Evolutionary conservation across 2,797 vertebrate genomes (phyloP), one percentile per base, ranked within the genome.

Genomic region (Diplodus puntazzo): DNA sequence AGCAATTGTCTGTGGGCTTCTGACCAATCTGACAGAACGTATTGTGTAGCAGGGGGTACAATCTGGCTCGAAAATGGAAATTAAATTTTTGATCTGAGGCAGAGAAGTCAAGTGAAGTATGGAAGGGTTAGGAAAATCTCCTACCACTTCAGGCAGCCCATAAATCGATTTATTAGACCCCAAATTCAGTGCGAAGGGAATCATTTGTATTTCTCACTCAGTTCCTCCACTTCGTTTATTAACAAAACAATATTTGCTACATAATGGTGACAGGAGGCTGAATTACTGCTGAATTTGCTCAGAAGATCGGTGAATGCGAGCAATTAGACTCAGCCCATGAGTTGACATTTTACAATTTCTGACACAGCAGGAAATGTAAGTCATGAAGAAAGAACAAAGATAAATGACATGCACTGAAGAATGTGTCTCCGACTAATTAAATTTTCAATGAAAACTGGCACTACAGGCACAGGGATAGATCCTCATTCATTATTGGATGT

Each of bases 281-380:
- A 65, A 42, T 58, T 50, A 27, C 52, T 63, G 55, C 21, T 76
- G 55, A 69, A 55, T 72, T 20, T 43, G 46, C 52, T 77, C 27
- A 55, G 25, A 65, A 57, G 23, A 55, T 75, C 34, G 34, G 18
- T 53, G 14, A 75, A 71, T 27, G 60, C 21, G 69, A 69, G 27
- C 27, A 82, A 70, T 73, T 61, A 79, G 54, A 80, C 10, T 71
- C n/a, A 72, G 53, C n/a, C 59, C 49, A 65, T 71, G 50, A 75
- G 55, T 69, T 77, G 46, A 69, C 18, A 76, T 77, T 82, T 79
- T 75, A 68, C n/a, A 64, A 64, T 79, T 81, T 77, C 48, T 83
- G 76, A 80, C 81, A 67, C 65, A 67, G 66, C 53, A 72, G 65
- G 75, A 72, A 76, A 21, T 50, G 13, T 42, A 61, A 30, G 58